phyloP scores from a whole-genome alignment of 2,888 invertebrate species.

The Callyntrura guangdongensis region DNA sequence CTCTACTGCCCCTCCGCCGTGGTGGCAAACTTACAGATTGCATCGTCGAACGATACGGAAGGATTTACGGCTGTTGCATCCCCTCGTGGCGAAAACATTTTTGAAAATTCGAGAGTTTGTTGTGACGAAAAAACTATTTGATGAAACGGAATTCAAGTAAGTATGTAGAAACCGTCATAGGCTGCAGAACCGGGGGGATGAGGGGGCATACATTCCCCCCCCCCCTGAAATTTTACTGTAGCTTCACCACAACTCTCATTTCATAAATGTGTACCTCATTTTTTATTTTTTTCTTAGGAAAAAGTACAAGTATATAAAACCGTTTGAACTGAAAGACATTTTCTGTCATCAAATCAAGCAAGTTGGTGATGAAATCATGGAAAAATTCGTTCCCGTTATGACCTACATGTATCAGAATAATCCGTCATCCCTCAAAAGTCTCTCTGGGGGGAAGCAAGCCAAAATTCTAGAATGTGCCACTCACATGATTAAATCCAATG shows the following conservation, averaged over 20 bases:
- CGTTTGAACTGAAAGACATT: constrained; percentile 81
- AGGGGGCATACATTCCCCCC: not conserved
- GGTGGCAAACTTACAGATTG: constrained; percentile 76
- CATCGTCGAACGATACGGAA: constrained; percentile 60
- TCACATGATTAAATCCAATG: constrained; percentile 80
- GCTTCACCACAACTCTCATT: too few relatives aligned
- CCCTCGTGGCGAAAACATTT: constrained; percentile 80
- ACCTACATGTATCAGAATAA: constrained; percentile 76
- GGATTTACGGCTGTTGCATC: constrained; percentile 78
- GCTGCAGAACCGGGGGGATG: not conserved
- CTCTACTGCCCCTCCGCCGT: constrained; percentile 76
- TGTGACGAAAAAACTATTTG: constrained; percentile 75
- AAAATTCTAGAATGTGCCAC: constrained; percentile 81
- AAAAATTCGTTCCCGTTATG: constrained; percentile 77
- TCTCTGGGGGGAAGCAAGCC: constrained; percentile 62
- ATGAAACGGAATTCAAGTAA: constrained; percentile 77
- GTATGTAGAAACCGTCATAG: not conserved
- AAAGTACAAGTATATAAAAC: constrained; percentile 75
- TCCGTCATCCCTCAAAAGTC: constrained; percentile 52
- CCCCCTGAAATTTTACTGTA: too few relatives aligned
- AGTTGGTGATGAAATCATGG: constrained; percentile 80
- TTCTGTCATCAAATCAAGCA: constrained; percentile 78
- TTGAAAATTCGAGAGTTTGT: constrained; percentile 81
- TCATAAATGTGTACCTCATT: too few relatives aligned
- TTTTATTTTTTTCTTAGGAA: constrained; percentile 20